Percentiles rank a stretch among this genome's conserved stretches.
These are phyloP conservation scores for Podarcis cretensis DNA, from an alignment of 2,113 vertebrate genomes.

Conservation along the genomic window DNA sequence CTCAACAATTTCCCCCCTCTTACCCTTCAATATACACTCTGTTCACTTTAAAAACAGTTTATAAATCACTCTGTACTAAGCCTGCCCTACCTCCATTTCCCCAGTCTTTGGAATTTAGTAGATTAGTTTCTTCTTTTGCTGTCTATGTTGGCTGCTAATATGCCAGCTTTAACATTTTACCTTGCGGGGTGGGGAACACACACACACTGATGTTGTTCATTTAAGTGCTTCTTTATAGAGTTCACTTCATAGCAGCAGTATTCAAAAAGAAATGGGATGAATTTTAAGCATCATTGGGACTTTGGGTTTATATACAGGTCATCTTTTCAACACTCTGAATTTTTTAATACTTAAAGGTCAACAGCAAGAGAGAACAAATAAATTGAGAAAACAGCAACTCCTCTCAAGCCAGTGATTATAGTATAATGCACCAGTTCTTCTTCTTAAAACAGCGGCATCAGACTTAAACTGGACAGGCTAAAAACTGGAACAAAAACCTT, in stretches of 20 bases:
- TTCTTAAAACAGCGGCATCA: background rate
- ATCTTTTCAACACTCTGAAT: conserved; percentile 47
- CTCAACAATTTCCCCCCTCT: background rate
- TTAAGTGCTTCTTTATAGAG: conserved; percentile 43
- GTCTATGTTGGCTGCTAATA: conserved; percentile 6
- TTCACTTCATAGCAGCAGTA: conserved; percentile 23
- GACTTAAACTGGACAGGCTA: background rate
- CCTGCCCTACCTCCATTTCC: conserved; percentile 30
- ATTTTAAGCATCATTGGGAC: conserved; percentile 19
- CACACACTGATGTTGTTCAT: background rate
- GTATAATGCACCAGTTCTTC: background rate
- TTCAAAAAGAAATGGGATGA: conserved; percentile 29
- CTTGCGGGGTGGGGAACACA: background rate
- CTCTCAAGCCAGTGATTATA: conserved; percentile 2
- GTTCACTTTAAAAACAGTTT: conserved; percentile 47
- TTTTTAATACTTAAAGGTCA: conserved; percentile 49
- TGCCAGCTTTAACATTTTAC: background rate
- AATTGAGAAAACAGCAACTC: conserved; percentile 5
- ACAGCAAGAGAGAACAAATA: conserved; percentile 18
- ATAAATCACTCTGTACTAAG: conserved; percentile 21
- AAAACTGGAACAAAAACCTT: background rate
- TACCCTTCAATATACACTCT: conserved; percentile 4
- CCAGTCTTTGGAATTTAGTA: background rate
- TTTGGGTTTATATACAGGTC: conserved; percentile 26
- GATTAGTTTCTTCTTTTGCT: background rate